A percentile compares a stretch with the other conserved stretches of the same genome.
These are phyloP conservation scores for Botia kubotai DNA, from an alignment of 2,797 vertebrate species.

Conservation along the genomic window DNA sequence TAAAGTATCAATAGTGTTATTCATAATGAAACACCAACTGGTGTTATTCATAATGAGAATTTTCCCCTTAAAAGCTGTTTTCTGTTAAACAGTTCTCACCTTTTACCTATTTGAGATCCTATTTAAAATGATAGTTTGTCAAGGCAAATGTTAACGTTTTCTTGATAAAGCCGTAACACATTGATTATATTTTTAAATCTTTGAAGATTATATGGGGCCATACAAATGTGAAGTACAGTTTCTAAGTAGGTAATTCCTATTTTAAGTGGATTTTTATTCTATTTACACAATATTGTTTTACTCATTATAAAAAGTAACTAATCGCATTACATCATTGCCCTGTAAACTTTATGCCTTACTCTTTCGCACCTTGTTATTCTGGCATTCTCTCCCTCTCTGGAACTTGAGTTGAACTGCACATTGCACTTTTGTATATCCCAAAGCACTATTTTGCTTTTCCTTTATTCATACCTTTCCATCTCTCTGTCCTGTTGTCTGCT, in stretches of 20 bases:
- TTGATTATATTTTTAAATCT: neutral
- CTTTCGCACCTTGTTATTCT: neutral
- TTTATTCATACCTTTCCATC: constrained; percentile 4
- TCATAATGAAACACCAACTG: too few species aligned
- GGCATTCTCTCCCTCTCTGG: constrained; percentile 12
- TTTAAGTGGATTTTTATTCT: neutral
- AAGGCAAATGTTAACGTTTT: too few species aligned
- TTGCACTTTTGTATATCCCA: constrained; percentile 29
- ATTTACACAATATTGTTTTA: neutral
- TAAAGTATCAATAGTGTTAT: too few species aligned
- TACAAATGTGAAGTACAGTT: neutral
- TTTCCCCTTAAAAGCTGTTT: too few species aligned
- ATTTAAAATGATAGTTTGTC: too few species aligned
- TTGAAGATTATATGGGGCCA: neutral
- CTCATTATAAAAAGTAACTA: neutral
- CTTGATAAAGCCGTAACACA: neutral
- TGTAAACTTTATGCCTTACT: neutral
- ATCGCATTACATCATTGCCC: neutral
- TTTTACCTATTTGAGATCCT: too few species aligned
- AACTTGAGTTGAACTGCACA: constrained; percentile 51
- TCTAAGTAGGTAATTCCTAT: neutral
- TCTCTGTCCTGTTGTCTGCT: constrained; percentile 53
- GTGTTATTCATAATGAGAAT: too few species aligned
- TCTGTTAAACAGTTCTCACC: too few species aligned
- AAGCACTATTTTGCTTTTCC: constrained; percentile 8